These are phyloP conservation scores for Perca schrenkii DNA, from an alignment of 2,113 vertebrate genomes.

Conservation along the genomic window DNA sequence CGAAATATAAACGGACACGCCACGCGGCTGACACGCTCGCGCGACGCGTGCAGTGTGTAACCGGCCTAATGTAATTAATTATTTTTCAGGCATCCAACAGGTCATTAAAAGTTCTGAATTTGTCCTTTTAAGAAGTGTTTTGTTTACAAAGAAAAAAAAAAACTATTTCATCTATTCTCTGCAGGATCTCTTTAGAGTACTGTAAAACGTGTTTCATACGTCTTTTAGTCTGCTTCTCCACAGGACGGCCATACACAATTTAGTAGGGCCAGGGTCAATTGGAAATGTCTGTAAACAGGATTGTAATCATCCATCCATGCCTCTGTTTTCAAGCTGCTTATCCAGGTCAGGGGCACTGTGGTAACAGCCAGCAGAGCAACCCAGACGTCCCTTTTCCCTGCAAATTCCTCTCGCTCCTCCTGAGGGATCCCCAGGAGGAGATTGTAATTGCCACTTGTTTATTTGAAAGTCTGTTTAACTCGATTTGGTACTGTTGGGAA, in stretches of 20 bases:
- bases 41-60: too few relatives aligned
- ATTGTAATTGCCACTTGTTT: slow-evolving; percentile 19
- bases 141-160: not conserved
- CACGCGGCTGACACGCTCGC: too few relatives aligned
- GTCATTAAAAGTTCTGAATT: not conserved
- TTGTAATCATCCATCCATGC: slow-evolving; percentile 17
- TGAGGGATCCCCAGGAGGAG: slow-evolving; percentile 8
- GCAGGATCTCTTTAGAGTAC: not conserved
- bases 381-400: slow-evolving; percentile 2
- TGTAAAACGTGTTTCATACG: not conserved
- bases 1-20: too few relatives aligned
- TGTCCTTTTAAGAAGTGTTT: not conserved
- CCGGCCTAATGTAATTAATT: not conserved
- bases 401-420: slow-evolving; percentile 19
- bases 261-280: slow-evolving; percentile 3
- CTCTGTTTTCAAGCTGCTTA: slow-evolving; percentile 41
- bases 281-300: slow-evolving; percentile 43
- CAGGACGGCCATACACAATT: not conserved
- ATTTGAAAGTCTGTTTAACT: slow-evolving; percentile 14
- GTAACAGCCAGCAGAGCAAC: slow-evolving; percentile 7
- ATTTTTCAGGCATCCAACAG: not conserved
- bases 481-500: not conserved
- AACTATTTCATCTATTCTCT: not conserved
- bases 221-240: not conserved
- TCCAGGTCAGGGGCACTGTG: slow-evolving; percentile 23